A percentile compares a stretch with the other conserved stretches of the same genome.
Conservation (phyloP, 2,888 invertebrate species). For the Parasteatoda lunata region DNA sequence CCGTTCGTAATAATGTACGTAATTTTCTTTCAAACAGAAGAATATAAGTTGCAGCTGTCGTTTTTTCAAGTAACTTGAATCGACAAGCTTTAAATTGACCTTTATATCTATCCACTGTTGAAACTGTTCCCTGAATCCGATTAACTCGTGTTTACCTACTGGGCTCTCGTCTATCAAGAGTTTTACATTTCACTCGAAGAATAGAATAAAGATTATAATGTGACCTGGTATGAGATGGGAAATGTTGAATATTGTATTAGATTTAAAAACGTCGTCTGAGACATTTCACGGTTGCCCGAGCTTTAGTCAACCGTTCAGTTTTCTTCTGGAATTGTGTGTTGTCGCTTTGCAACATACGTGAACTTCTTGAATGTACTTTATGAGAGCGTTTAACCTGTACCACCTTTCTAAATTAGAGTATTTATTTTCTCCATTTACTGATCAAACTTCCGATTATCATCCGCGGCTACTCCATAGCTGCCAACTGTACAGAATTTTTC, state of each 20-base stretch:
- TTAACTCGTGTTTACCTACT: background rate
- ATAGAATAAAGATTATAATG: background rate
- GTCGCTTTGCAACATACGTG: too few species aligned
- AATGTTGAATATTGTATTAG: background rate
- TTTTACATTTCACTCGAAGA: background rate
- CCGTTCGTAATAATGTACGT: too few species aligned
- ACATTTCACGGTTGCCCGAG: background rate
- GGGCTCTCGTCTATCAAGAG: background rate
- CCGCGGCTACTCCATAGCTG: too few species aligned
- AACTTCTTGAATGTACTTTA: too few species aligned
- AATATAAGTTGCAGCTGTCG: too few species aligned
- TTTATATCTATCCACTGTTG: background rate
- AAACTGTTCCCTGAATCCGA: background rate
- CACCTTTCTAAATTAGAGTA: too few species aligned
- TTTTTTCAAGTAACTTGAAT: background rate
- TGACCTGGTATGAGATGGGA: background rate
- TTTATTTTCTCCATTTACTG: too few species aligned
- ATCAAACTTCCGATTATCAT: too few species aligned
- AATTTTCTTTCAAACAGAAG: too few species aligned
- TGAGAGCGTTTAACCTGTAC: too few species aligned
- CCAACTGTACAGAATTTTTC: too few species aligned
- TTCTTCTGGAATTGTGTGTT: background rate
- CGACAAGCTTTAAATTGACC: background rate
- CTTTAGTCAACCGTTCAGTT: conserved; percentile 2
- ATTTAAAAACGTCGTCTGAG: background rate